Base-by-base conservation (phyloP, 2,113 vertebrate species). In the Callaeas wilsoni region DNA sequence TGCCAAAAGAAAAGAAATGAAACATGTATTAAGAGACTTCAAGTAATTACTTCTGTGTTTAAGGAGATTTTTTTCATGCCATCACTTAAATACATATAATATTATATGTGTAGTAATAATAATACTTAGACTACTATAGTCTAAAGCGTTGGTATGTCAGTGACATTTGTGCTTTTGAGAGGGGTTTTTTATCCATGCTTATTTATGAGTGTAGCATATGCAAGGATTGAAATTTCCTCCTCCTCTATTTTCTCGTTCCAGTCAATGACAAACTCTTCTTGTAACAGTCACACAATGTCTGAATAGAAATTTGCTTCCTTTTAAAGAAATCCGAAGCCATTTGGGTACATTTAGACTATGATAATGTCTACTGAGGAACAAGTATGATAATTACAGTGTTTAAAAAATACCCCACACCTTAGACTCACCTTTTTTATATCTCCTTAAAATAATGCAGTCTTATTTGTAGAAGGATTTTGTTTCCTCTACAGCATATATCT, bases 351-450 rank as follows among this genome's bases (percentile, higher is more conserved):
- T 63, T 87, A 46, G 29, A 8, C 23, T 84, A 15, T 25, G 25
- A 4, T 62, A 55, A 47, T 50, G 6, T 44, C 37, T 69, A 4
- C 7, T 60, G 30, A 77, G 25, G 37, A 47, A 77, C 56, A 62
- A 67, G 3, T 88, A 21, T 62, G 32, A 23, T 69, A 50, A 67
- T 76, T 44, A 46, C 44, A 47, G 32, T 35, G 0, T n/a, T 73
- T 41, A 39, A 52, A 70, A 60, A 32, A 2, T 0, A 0, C 1
- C 2, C 32, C 0, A 0, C 4, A 25, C 13, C n/a, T 55, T 70
- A 37, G 39, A 70, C 7, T 29, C 93, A 10, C 7, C 4, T 69
- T 84, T 90, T 65, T 62, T 17, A 19, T 32, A 62, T 19, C 16
- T 71, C 9, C 50, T 76, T 60, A 71, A 87, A 92, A 47, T 33